phyloP scores from a whole-genome alignment of 2,797 vertebrate species.

The Esox lucius region DNA sequence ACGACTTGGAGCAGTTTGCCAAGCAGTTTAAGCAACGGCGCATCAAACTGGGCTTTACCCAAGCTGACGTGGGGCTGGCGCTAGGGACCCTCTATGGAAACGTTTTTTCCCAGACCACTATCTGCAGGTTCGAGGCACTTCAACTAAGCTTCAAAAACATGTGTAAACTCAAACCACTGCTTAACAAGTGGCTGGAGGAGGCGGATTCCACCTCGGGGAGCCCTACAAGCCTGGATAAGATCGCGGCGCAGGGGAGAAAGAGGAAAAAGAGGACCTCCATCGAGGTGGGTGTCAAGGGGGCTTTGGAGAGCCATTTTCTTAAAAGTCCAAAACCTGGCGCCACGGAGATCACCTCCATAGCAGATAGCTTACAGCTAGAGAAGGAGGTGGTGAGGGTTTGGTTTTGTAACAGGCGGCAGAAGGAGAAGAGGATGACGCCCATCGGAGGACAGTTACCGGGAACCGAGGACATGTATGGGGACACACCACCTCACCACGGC shows the following conservation, averaged over 20 bases:
- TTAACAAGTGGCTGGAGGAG: slow-evolving; percentile 99
- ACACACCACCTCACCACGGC: slow-evolving; percentile 95
- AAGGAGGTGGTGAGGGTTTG: slow-evolving; percentile 99
- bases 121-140: slow-evolving; percentile 98
- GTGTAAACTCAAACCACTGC: slow-evolving; percentile 98
- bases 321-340: slow-evolving; percentile 97
- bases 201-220: slow-evolving; percentile 96
- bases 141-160: slow-evolving; percentile 99
- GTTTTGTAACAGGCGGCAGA: slow-evolving; percentile 99
- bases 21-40: slow-evolving; percentile 98
- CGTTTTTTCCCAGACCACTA: slow-evolving; percentile 97
- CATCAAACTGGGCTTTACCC: slow-evolving; percentile 96
- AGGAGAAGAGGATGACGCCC: slow-evolving; percentile 99
- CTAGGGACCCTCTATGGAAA: slow-evolving; percentile 93
- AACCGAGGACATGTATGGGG: slow-evolving; percentile 96
- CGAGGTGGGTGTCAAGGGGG: slow-evolving; percentile 98
- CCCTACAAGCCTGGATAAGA: slow-evolving; percentile 98
- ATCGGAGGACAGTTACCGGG: slow-evolving; percentile 89
- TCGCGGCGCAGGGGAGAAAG: slow-evolving; percentile 96
- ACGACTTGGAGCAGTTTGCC: slow-evolving; percentile 98
- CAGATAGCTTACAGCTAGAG: slow-evolving; percentile 98
- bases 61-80: slow-evolving; percentile 93
- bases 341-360: slow-evolving; percentile 94
- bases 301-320: slow-evolving; percentile 97
- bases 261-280: slow-evolving; percentile 98